phyloP scores from a whole-genome alignment of 2,113 vertebrate species.

The Hemibagrus wyckioides region DNA sequence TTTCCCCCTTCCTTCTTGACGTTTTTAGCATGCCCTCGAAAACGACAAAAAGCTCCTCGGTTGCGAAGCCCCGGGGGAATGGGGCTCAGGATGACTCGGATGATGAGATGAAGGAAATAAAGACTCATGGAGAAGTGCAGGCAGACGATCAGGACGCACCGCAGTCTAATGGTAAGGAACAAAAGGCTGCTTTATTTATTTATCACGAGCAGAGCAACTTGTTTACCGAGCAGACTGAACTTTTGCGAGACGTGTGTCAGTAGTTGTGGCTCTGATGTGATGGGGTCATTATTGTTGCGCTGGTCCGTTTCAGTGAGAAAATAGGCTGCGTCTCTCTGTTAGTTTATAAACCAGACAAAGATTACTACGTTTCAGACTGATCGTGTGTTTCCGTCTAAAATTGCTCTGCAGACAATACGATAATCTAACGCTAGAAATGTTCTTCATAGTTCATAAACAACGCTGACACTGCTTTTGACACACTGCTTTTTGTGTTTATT shows the following conservation, averaged over 20 bases:
- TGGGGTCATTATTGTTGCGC: background rate
- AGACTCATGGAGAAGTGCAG: constrained; percentile 67
- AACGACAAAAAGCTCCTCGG: constrained; percentile 78
- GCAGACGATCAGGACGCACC: constrained; percentile 68
- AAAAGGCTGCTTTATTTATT: constrained; percentile 63
- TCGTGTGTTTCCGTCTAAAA: background rate
- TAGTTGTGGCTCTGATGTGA: background rate
- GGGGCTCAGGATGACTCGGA: constrained; percentile 75
- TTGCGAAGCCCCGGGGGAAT: constrained; percentile 73
- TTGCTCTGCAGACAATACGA: no score
- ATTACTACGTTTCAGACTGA: background rate
- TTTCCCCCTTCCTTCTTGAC: background rate
- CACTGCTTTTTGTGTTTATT: no score
- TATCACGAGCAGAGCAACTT: constrained; percentile 36
- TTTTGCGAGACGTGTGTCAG: background rate
- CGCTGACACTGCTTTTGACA: no score
- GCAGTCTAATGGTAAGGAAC: constrained; percentile 75
- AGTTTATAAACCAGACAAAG: background rate
- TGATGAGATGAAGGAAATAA: constrained; percentile 72
- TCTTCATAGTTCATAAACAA: no score
- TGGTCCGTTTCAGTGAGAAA: background rate
- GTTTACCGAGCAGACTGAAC: background rate
- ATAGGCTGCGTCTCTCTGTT: background rate
- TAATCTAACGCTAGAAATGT: no score
- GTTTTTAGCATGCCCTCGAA: constrained; percentile 76